Evolutionary conservation across 2,888 invertebrate species (phyloP).

Genomic region (Melieria omissa): DNA sequence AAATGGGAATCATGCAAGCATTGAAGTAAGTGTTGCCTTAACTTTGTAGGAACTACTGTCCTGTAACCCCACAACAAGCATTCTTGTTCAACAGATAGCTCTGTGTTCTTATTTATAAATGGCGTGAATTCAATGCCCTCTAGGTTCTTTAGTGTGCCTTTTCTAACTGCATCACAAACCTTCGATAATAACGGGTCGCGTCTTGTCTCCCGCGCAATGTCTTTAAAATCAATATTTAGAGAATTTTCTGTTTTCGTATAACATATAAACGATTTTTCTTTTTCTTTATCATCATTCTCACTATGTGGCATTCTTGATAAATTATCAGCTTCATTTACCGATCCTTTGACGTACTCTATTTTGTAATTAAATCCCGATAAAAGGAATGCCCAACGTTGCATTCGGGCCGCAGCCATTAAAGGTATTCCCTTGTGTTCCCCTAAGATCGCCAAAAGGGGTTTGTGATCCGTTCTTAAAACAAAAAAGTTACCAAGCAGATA

Average conservation of each 20-base stretch:
- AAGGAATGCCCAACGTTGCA: conserved; percentile 39
- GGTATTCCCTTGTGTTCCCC: too few species aligned
- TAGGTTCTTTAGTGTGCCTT: neutral
- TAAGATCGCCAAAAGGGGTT: conserved; percentile 36
- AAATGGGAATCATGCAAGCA: conserved; percentile 42
- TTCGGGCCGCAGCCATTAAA: conserved; percentile 22
- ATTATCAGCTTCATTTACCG: conserved; percentile 33
- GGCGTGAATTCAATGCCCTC: conserved; percentile 7
- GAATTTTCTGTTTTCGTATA: conserved; percentile 11
- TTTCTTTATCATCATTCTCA: neutral
- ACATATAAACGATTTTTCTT: conserved; percentile 18
- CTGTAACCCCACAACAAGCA: conserved; percentile 38
- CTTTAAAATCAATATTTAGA: conserved; percentile 22
- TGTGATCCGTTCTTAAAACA: conserved; percentile 38
- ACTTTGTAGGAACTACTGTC: conserved; percentile 13
- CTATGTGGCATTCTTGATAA: conserved; percentile 29
- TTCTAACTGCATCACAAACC: conserved; percentile 1
- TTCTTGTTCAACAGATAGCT: conserved; percentile 37
- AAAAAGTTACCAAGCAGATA: conserved; percentile 39
- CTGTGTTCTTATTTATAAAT: conserved; percentile 29
- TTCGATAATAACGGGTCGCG: conserved; percentile 21
- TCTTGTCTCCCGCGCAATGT: conserved; percentile 14
- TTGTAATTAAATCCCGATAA: conserved; percentile 40
- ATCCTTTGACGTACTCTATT: conserved; percentile 36
- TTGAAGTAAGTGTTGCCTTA: conserved; percentile 20